A percentile compares a stretch with the other conserved stretches of the same genome.
Evolutionary conservation across 2,888 invertebrate species (phyloP).

Genomic region (Strigamia maritima): DNA sequence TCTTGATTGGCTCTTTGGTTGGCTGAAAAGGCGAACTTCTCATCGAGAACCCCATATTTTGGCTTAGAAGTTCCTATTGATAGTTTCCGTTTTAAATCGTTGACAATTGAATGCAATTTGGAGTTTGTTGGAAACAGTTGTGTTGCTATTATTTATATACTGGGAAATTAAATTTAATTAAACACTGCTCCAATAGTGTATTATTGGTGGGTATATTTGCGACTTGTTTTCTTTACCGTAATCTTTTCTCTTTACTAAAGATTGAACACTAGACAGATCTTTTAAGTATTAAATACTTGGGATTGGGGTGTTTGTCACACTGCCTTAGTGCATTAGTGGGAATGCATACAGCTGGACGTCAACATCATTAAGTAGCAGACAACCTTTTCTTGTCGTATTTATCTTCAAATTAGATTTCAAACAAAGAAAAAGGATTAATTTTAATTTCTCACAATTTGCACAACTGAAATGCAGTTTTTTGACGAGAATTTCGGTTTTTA

Average conservation of each 20-base stretch:
- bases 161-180: too few relatives aligned
- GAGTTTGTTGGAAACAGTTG: not conserved
- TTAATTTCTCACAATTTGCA: too few relatives aligned
- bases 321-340: not conserved
- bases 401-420: too few relatives aligned
- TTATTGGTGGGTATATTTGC: too few relatives aligned
- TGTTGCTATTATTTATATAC: too few relatives aligned
- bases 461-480: too few relatives aligned
- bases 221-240: not conserved
- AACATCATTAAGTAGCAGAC: not conserved
- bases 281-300: not conserved
- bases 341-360: not conserved
- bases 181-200: too few relatives aligned
- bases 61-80: not conserved
- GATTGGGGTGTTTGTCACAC: not conserved
- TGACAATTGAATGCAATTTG: not conserved
- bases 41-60: not conserved
- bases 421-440: too few relatives aligned
- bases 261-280: not conserved
- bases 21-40: not conserved
- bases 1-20: not conserved
- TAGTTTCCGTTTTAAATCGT: not conserved
- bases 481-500: too few relatives aligned
- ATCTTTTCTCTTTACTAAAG: not conserved
- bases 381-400: not conserved